Evolutionary conservation across 2,888 invertebrate species (phyloP).

Genomic region (Strigamia maritima): DNA sequence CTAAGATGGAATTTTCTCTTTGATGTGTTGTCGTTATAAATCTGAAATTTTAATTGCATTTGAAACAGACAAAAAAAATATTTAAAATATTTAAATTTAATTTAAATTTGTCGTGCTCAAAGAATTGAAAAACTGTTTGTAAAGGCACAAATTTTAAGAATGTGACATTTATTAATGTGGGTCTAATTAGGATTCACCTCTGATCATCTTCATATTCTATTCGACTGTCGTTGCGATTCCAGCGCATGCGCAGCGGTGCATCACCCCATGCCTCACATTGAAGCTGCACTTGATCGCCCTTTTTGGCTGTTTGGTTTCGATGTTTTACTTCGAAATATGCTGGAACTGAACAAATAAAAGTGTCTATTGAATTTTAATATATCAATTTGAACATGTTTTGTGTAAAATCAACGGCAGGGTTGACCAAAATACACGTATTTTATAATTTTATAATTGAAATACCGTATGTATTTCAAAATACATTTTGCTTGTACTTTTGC

Average conservation of each 20-base stretch:
- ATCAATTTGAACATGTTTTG: no score
- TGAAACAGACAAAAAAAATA: not conserved
- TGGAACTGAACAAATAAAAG: slow-evolving; percentile 44
- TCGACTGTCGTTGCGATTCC: slow-evolving; percentile 48
- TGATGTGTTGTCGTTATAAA: slow-evolving; percentile 38
- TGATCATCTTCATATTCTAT: slow-evolving; percentile 44
- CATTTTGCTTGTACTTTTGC: no score
- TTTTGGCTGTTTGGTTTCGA: slow-evolving; percentile 51
- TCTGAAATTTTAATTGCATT: slow-evolving; percentile 19
- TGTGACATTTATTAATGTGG: not conserved
- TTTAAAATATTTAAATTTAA: no score
- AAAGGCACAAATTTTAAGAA: not conserved
- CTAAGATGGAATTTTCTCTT: slow-evolving; percentile 38
- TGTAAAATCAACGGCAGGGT: no score
- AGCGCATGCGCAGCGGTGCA: slow-evolving; percentile 53
- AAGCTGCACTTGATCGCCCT: slow-evolving; percentile 52
- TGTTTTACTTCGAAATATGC: slow-evolving; percentile 47
- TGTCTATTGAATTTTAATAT: not conserved
- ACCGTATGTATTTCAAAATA: no score
- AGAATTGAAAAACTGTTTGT: not conserved
- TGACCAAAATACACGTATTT: no score
- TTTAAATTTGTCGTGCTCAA: no score
- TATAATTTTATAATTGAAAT: no score
- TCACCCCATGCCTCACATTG: slow-evolving; percentile 55
- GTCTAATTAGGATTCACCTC: slow-evolving; percentile 38